These are phyloP conservation scores for Troides oblongomaculatus DNA, from an alignment of 2,888 invertebrate species.

Conservation along the genomic window DNA sequence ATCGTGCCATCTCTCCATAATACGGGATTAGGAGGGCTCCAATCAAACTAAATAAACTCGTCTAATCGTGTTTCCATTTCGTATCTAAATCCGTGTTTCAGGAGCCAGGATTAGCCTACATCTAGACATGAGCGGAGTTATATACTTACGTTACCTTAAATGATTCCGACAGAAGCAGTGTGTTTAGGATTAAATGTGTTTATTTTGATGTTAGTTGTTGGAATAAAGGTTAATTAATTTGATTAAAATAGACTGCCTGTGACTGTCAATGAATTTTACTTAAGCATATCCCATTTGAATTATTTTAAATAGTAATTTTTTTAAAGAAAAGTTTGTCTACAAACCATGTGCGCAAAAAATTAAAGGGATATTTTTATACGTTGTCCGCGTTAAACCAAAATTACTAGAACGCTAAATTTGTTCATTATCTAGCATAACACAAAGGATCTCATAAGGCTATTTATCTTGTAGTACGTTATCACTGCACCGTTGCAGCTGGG, in stretches of 20 bases:
- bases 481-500: constrained; percentile 62
- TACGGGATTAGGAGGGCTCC: constrained; percentile 69
- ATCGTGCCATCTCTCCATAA: constrained; percentile 75
- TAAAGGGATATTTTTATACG: background rate
- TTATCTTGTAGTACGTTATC: constrained; percentile 60
- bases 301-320: no score
- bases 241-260: constrained; percentile 1
- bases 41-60: constrained; percentile 78
- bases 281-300: background rate
- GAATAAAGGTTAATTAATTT: constrained; percentile 21
- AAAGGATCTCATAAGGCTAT: constrained; percentile 40
- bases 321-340: no score
- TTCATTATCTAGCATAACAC: constrained; percentile 21
- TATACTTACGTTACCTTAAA: constrained; percentile 69
- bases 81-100: constrained; percentile 68
- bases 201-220: constrained; percentile 10
- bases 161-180: constrained; percentile 53
- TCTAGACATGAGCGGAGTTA: constrained; percentile 68
- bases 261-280: background rate
- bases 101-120: constrained; percentile 65
- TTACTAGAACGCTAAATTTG: constrained; percentile 1
- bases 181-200: constrained; percentile 30
- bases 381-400: background rate
- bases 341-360: background rate
- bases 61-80: constrained; percentile 76